Conservation (phyloP, 2,888 invertebrate species). For the Cerastoderma edule region DNA sequence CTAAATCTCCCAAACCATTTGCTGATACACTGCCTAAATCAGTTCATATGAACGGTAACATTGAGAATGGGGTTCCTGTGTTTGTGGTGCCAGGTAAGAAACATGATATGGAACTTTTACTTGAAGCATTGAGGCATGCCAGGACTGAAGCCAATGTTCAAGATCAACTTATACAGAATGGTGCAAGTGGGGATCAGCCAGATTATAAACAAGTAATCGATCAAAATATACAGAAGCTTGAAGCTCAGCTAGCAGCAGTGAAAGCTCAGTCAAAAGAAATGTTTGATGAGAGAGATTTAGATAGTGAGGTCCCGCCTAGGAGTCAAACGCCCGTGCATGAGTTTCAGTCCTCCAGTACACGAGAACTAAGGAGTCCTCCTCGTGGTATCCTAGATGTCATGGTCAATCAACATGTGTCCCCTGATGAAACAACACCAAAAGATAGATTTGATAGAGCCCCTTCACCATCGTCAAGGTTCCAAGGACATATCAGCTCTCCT, state of each 20-base stretch:
- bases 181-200: constrained; percentile 41
- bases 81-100: constrained; percentile 70
- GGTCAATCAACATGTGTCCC: constrained; percentile 53
- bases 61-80: constrained; percentile 57
- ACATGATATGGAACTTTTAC: constrained; percentile 66
- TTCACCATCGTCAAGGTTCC: constrained; percentile 11
- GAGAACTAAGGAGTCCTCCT: constrained; percentile 55
- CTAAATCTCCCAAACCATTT: constrained; percentile 20
- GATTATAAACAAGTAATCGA: constrained; percentile 52
- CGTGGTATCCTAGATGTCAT: constrained; percentile 60
- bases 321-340: constrained; percentile 44
- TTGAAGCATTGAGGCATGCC: constrained; percentile 71
- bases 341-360: constrained; percentile 13
- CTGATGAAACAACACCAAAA: constrained; percentile 52
- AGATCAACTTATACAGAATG: constrained; percentile 59
- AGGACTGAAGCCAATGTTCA: constrained; percentile 69
- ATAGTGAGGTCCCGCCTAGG: constrained; percentile 12
- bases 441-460: constrained; percentile 28
- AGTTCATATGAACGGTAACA: constrained; percentile 44
- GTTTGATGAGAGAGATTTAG: constrained; percentile 46
- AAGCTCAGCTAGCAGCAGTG: constrained; percentile 56
- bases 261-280: constrained; percentile 61
- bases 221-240: constrained; percentile 56
- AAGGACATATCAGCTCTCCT: constrained; percentile 39
- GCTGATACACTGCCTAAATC: constrained; percentile 28